phyloP scores from a whole-genome alignment of 2,888 invertebrate species.

The Pachycephus smyrnensis region DNA sequence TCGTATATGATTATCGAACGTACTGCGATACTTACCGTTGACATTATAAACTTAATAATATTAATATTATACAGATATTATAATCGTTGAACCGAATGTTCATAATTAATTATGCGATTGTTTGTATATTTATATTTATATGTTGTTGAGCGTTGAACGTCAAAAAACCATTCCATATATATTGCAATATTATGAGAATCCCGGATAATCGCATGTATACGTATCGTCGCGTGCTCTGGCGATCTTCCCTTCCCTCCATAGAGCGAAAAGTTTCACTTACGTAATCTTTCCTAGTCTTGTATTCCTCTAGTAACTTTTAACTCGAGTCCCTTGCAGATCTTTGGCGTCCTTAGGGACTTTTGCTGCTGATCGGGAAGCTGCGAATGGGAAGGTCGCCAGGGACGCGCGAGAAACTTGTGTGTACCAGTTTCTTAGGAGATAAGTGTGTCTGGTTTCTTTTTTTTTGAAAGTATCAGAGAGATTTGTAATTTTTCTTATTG shows the following conservation, averaged over 20 bases:
- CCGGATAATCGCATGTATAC: neutral
- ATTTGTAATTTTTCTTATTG: constrained; percentile 12
- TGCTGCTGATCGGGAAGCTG: neutral
- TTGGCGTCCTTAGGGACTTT: neutral
- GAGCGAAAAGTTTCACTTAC: neutral
- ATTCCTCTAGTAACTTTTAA: neutral
- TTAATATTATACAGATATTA: constrained; percentile 12
- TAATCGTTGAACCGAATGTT: constrained; percentile 34
- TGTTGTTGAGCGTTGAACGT: constrained; percentile 40
- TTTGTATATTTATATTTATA: constrained; percentile 45
- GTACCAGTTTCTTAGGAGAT: neutral
- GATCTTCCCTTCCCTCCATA: neutral
- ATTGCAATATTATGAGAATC: neutral
- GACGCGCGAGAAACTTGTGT: neutral
- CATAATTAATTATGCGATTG: constrained; percentile 40
- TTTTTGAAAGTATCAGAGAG: neutral
- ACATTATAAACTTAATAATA: neutral
- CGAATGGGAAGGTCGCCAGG: neutral
- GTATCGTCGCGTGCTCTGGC: neutral
- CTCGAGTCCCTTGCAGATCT: neutral
- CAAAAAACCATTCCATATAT: constrained; percentile 13
- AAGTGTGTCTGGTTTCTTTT: constrained; percentile 6
- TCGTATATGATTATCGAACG: neutral
- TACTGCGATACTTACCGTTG: constrained; percentile 9
- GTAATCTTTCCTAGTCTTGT: too few relatives aligned